Percentiles rank a stretch among this genome's conserved stretches.
Conservation (phyloP, 1,140 invertebrate genomes). For the Cyclargus thomasi region DNA sequence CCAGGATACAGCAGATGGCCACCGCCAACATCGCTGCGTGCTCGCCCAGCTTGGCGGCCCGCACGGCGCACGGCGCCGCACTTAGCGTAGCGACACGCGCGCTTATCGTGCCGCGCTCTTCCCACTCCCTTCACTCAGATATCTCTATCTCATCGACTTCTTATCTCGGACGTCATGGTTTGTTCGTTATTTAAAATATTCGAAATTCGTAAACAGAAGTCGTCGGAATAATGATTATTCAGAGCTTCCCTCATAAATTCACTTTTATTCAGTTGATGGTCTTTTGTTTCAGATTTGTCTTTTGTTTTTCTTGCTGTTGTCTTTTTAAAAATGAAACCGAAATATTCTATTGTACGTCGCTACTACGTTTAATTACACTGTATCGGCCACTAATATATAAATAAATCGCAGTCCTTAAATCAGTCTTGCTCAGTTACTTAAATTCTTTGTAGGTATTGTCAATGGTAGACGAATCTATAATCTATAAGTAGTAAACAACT, state of each 20-base stretch:
- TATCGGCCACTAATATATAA: not conserved
- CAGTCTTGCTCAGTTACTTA: not conserved
- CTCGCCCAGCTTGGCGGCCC: slow-evolving; percentile 68
- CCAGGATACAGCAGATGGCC: slow-evolving; percentile 85
- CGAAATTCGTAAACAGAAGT: not conserved
- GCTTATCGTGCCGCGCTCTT: slow-evolving; percentile 36
- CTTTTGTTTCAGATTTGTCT: not conserved
- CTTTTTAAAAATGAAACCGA: not conserved
- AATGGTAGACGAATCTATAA: not conserved
- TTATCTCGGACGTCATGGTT: not conserved
- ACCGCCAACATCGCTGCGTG: slow-evolving; percentile 83
- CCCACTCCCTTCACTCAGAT: not conserved
- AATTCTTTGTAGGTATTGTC: not conserved
- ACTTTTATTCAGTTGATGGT: not conserved
- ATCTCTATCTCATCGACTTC: slow-evolving; percentile 11
- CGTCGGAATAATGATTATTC: not conserved
- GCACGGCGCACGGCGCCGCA: slow-evolving; percentile 46
- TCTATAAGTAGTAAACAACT: not conserved
- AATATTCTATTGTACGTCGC: not conserved
- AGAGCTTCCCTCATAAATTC: not conserved
- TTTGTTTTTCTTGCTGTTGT: not conserved
- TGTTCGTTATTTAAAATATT: not conserved
- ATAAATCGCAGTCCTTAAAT: not conserved
- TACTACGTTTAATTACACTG: not conserved
- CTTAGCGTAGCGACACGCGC: slow-evolving; percentile 38